Evolutionary conservation across 2,888 invertebrate genomes (phyloP), one percentile per base, ranked within the genome.

Genomic region (Diarsia dahlii): DNA sequence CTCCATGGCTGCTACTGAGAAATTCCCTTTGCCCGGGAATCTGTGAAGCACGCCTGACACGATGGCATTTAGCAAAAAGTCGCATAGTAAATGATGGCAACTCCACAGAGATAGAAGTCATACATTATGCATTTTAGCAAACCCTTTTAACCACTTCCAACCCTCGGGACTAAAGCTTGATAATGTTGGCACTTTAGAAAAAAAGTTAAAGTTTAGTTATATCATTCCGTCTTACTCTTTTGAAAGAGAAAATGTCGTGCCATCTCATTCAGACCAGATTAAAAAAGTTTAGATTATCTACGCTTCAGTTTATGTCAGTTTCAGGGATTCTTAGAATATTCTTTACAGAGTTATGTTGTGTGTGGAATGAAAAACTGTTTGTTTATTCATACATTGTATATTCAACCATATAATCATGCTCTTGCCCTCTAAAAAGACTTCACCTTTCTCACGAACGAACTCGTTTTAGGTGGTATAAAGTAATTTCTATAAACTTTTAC

Each of bases 231-330:
- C 67, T 54, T 12, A 28, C 60, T 71, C 64, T 75, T 83, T 78
- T 75, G 28, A 50, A 50, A 28, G 58, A 50, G 75, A 70, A 68
- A 71, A 76, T 20, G 52, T 77, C 39, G 34, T 63, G 66, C 28
- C 34, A 39, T 62, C 28, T 12, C 65, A 23, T 66, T 69, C 39
- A 58, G 46, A 1, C 3, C 6, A 62, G 67, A 80, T 84, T 82
- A 74, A 78, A 78, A 82, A 82, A 87, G 75, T 82, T 84, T 23
- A 63, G 67, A 75, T 77, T 78, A 67, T 74, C 56, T 71, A 34
- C 23, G 75, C 28, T 67, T 54, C 23, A 65, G 54, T 71, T 54
- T 54, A 74, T 23, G 58, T 74, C 54, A 64, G 64, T 52, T 81
- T 20, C 60, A 48, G n/a, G 6, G 20, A 56, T 18, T 52, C 13